Conservation (phyloP, 1,140 invertebrate genomes). For the Fopius arisanus region DNA sequence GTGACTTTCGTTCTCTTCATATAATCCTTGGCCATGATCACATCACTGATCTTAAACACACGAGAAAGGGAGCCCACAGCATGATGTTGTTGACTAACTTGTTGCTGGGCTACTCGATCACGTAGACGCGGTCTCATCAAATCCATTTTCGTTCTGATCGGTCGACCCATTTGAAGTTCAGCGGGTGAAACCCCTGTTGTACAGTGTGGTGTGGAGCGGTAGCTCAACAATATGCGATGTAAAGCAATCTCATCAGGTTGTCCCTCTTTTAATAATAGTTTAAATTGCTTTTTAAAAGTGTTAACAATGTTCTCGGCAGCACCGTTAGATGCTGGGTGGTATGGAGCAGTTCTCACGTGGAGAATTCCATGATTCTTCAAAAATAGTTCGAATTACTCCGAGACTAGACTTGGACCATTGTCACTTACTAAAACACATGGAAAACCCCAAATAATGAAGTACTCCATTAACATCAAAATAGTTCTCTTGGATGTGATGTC, state of each 20-base stretch:
- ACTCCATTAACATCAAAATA: constrained; percentile 23
- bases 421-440: constrained; percentile 14
- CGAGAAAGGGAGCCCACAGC: not conserved
- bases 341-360: not conserved
- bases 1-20: not conserved
- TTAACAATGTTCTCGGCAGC: constrained; percentile 3
- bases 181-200: not conserved
- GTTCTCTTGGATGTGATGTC: constrained; percentile 29
- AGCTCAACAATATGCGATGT: not conserved
- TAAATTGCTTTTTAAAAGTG: constrained; percentile 4
- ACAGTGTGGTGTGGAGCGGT: constrained; percentile 10
- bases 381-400: constrained; percentile 17
- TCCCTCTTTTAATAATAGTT: not conserved
- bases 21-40: constrained; percentile 10
- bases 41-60: not conserved
- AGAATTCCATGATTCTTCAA: not conserved
- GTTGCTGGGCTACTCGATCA: not conserved
- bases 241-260: not conserved
- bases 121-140: not conserved
- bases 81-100: constrained; percentile 14
- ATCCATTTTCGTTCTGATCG: not conserved
- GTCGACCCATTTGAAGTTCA: not conserved
- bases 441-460: constrained; percentile 21
- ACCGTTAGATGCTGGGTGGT: not conserved
- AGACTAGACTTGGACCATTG: constrained; percentile 21